These are phyloP conservation scores for Chloromyia formosa DNA, from an alignment of 2,888 invertebrate species.

Conservation along the genomic window DNA sequence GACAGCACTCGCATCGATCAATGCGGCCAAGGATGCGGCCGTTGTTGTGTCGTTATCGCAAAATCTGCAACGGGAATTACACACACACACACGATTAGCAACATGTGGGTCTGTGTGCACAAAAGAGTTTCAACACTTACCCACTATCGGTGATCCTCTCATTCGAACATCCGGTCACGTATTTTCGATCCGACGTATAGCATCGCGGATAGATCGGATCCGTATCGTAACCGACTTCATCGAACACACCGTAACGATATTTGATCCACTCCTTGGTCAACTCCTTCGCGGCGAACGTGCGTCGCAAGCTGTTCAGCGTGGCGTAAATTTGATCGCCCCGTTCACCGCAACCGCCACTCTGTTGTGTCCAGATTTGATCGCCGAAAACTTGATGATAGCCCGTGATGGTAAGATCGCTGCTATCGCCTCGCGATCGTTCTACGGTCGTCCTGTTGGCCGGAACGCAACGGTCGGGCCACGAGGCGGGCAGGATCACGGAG, in stretches of 20 bases:
- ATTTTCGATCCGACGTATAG: conserved; percentile 60
- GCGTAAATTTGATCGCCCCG: conserved; percentile 69
- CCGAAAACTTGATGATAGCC: conserved; percentile 66
- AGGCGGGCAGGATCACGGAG: conserved; percentile 69
- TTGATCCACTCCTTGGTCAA: conserved; percentile 72
- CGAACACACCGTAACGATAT: conserved; percentile 75
- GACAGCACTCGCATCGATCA: conserved; percentile 61
- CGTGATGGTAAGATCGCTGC: conserved; percentile 67
- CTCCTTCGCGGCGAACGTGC: conserved; percentile 56
- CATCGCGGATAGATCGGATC: conserved; percentile 70
- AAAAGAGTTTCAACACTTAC: conserved; percentile 57
- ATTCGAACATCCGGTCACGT: conserved; percentile 67
- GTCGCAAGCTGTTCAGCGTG: conserved; percentile 61
- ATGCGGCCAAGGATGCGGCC: conserved; percentile 46
- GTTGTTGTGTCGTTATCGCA: conserved; percentile 28
- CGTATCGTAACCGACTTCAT: conserved; percentile 70
- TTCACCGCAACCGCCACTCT: conserved; percentile 69
- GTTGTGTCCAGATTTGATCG: conserved; percentile 69
- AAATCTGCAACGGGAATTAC: conserved; percentile 35
- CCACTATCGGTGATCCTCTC: conserved; percentile 65
- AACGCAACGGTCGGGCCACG: conserved; percentile 68
- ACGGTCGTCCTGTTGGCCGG: conserved; percentile 55
- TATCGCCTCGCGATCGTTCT: conserved; percentile 65
- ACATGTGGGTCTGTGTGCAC: no score
- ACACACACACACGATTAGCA: no score